Percentiles rank a stretch among this genome's conserved stretches.
Conservation (phyloP, 2,797 vertebrate species). For the Bovichtus variegatus region DNA sequence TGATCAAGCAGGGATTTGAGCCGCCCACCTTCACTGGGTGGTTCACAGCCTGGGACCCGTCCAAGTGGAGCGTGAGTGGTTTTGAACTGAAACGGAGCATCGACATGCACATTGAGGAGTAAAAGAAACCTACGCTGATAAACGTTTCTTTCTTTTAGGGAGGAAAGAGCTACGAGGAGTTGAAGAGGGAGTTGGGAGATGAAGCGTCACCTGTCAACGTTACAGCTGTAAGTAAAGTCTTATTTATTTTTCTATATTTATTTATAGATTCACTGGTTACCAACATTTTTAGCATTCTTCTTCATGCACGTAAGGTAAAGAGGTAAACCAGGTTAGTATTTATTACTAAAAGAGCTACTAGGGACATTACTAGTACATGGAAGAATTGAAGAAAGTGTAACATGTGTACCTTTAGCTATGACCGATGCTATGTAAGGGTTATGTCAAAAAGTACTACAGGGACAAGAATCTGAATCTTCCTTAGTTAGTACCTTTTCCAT, state of each 20-base stretch:
- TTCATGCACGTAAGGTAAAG: not conserved
- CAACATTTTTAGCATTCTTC: not conserved
- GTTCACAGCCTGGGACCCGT: constrained; percentile 92
- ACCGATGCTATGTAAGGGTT: not conserved
- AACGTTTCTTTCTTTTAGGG: constrained; percentile 74
- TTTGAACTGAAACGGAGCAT: not conserved
- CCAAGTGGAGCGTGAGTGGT: constrained; percentile 89
- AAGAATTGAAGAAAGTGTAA: not conserved
- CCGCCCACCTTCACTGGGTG: constrained; percentile 93
- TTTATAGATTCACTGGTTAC: not conserved
- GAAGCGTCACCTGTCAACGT: constrained; percentile 66
- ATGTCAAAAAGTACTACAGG: not conserved
- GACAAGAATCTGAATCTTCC: not conserved
- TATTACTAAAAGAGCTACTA: not conserved
- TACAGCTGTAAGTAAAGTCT: constrained; percentile 73
- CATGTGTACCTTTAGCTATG: not conserved
- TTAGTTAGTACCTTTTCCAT: not conserved
- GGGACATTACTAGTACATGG: not conserved
- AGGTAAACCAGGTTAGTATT: not conserved
- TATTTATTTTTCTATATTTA: not conserved
- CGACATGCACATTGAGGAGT: not conserved
- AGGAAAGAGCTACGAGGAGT: constrained; percentile 90
- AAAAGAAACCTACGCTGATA: not conserved
- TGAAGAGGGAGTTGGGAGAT: constrained; percentile 90
- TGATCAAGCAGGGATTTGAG: constrained; percentile 92